These are phyloP conservation scores for Mastomys coucha DNA, from an alignment of 2,113 vertebrate genomes.

Conservation along the genomic window DNA sequence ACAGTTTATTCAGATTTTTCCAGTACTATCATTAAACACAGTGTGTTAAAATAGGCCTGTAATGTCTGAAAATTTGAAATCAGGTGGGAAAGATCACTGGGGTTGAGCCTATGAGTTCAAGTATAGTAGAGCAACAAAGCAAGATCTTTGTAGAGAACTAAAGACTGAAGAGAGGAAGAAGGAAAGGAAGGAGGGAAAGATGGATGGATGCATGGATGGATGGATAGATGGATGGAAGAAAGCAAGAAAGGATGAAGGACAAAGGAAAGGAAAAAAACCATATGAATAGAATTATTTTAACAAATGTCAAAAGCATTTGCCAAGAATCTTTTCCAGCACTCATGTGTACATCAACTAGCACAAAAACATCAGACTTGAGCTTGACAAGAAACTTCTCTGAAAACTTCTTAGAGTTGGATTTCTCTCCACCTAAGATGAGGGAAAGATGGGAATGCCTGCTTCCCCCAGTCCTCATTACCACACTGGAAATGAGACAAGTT, in stretches of 20 bases:
- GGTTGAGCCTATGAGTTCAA: background rate
- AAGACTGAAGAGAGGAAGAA: background rate
- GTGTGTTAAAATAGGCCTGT: background rate
- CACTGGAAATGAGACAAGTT: background rate
- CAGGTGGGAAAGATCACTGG: background rate
- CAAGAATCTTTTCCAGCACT: background rate
- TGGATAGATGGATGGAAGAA: background rate
- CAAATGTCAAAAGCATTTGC: background rate
- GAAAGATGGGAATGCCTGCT: background rate
- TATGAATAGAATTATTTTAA: background rate
- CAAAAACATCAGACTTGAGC: background rate
- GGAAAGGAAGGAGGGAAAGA: no score
- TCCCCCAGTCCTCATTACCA: background rate
- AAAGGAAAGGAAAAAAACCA: background rate
- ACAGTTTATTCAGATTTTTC: background rate
- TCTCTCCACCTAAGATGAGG: background rate
- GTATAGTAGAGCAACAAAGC: background rate
- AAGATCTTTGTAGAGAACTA: background rate
- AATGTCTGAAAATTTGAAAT: background rate
- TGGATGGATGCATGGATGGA: background rate
- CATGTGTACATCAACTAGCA: background rate
- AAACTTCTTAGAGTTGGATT: background rate
- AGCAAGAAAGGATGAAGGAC: background rate
- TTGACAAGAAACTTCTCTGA: background rate
- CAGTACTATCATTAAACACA: background rate